These are phyloP conservation scores for Glyphotaelius pellucidus DNA, from an alignment of 2,888 invertebrate species.

Conservation along the genomic window DNA sequence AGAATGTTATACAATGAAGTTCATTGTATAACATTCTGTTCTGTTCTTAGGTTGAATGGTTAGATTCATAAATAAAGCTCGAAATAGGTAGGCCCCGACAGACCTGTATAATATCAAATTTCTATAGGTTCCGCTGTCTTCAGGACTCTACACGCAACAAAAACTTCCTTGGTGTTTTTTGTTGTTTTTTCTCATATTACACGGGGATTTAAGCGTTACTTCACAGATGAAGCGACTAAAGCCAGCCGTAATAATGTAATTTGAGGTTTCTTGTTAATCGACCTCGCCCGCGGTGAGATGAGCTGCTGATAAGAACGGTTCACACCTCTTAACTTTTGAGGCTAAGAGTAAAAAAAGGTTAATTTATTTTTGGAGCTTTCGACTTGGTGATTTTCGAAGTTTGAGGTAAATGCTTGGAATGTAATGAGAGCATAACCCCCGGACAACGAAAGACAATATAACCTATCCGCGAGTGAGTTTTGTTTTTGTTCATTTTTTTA, in stretches of 20 bases:
- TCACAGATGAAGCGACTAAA: conserved; percentile 21
- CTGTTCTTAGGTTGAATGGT: neutral
- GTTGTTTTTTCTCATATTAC: conserved; percentile 10
- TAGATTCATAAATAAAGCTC: neutral
- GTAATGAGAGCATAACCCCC: neutral
- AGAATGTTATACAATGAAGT: no score
- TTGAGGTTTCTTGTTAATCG: conserved; percentile 34
- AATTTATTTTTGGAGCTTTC: neutral
- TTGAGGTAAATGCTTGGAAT: neutral
- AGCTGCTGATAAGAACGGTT: neutral
- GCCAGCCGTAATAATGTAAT: conserved; percentile 36
- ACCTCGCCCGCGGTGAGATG: conserved; percentile 26
- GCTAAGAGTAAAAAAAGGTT: neutral
- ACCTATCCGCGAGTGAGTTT: no score
- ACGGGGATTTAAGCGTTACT: conserved; percentile 21
- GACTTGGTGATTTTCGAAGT: neutral
- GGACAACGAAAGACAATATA: neutral
- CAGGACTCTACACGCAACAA: conserved; percentile 10
- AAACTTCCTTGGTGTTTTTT: conserved; percentile 23
- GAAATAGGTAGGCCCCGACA: neutral
- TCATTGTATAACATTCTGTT: no score
- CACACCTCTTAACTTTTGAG: neutral
- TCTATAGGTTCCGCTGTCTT: neutral
- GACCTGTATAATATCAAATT: neutral
- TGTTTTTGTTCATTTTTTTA: no score